Evolutionary conservation across 2,888 invertebrate species (phyloP).

Genomic region (Pimpla rufipes): DNA sequence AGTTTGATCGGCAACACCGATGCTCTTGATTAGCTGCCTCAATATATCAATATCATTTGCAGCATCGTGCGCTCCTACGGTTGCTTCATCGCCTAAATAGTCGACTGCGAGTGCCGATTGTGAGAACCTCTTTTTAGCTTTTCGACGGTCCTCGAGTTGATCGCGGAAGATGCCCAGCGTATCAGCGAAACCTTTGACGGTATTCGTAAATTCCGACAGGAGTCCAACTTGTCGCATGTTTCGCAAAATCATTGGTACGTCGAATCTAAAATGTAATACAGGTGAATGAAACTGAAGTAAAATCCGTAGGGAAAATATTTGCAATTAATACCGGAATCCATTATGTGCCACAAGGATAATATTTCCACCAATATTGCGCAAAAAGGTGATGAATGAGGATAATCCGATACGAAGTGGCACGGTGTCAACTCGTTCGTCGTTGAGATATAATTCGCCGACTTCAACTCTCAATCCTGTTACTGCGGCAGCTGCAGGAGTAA

Average conservation of each 20-base stretch:
- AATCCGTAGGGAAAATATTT: constrained; percentile 31
- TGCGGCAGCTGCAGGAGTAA: constrained; percentile 33
- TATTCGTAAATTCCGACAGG: constrained; percentile 39
- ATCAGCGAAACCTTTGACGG: constrained; percentile 50
- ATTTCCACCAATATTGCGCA: constrained; percentile 17
- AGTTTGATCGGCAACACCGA: constrained; percentile 10
- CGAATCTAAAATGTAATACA: constrained; percentile 48
- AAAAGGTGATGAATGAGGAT: constrained; percentile 33
- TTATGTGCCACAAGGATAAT: constrained; percentile 54
- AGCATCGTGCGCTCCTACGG: constrained; percentile 48
- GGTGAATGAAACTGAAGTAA: constrained; percentile 5
- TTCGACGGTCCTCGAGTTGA: constrained; percentile 36
- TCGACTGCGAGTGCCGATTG: constrained; percentile 36
- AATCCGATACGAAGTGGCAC: constrained; percentile 39
- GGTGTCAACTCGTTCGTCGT: constrained; percentile 40
- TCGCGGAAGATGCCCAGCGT: constrained; percentile 53
- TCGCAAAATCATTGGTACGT: constrained; percentile 51
- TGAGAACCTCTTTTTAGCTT: constrained; percentile 54
- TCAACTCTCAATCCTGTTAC: constrained; percentile 35
- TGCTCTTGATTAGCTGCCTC: constrained; percentile 22
- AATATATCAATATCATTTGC: constrained; percentile 38
- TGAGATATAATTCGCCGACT: constrained; percentile 45
- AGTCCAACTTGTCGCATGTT: constrained; percentile 29
- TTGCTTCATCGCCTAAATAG: constrained; percentile 35
- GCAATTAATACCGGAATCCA: constrained; percentile 50